These are phyloP conservation scores for Chaetorhynchus papuensis DNA, from an alignment of 2,113 vertebrate genomes.

Conservation along the genomic window DNA sequence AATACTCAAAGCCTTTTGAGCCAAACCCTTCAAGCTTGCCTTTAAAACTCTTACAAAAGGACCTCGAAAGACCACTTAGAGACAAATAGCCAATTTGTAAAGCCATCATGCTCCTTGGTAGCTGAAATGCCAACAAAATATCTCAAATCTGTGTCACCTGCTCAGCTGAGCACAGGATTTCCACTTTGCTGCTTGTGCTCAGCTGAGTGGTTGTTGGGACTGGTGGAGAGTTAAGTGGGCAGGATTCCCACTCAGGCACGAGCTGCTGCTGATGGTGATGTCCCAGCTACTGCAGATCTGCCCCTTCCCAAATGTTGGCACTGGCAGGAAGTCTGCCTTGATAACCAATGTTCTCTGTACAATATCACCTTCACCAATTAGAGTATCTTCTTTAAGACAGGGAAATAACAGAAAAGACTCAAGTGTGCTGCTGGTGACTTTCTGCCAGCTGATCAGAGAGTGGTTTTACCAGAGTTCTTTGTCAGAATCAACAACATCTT, in stretches of 20 bases:
- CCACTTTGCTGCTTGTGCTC: neutral
- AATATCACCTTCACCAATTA: neutral
- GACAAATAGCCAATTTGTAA: neutral
- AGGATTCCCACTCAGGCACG: neutral
- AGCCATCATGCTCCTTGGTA: neutral
- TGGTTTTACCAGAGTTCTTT: neutral
- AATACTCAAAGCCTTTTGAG: neutral
- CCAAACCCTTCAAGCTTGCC: neutral
- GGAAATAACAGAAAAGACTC: neutral
- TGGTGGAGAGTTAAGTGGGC: neutral
- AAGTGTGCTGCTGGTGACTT: neutral
- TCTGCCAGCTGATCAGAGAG: neutral
- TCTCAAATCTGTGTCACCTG: neutral
- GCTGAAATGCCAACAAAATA: neutral
- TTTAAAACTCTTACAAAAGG: neutral
- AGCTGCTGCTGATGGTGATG: neutral
- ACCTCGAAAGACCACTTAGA: neutral
- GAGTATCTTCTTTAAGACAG: neutral
- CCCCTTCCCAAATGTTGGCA: neutral
- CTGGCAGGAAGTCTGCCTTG: neutral
- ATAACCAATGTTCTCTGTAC: neutral
- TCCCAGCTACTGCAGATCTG: neutral
- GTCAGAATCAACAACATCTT: neutral
- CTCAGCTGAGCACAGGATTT: neutral
- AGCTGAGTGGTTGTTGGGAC: neutral